These are phyloP conservation scores for Archegozetes longisetosus DNA, from an alignment of 1,140 invertebrate genomes.

Conservation along the genomic window DNA sequence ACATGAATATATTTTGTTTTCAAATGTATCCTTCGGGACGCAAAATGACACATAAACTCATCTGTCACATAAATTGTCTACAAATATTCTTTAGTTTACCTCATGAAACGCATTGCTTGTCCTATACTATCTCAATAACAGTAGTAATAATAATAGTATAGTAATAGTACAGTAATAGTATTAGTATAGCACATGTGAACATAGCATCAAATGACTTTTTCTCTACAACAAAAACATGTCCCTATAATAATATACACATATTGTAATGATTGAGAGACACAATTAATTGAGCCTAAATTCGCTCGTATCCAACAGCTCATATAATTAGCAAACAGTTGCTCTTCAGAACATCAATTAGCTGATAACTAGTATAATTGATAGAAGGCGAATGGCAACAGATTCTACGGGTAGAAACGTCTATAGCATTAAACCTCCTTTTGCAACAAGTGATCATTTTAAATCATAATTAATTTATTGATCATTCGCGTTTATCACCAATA, in stretches of 20 bases:
- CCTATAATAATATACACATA: not conserved
- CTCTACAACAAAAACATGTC: not conserved
- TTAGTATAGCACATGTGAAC: too few relatives aligned
- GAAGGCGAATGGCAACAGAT: not conserved
- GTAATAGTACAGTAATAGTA: too few relatives aligned
- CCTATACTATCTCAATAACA: not conserved
- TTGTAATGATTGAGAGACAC: not conserved
- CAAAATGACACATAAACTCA: not conserved
- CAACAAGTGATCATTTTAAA: not conserved
- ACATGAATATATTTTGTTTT: not conserved
- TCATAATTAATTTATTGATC: not conserved
- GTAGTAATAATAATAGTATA: not conserved
- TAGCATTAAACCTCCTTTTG: too few relatives aligned
- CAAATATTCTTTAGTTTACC: too few relatives aligned
- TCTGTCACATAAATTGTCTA: not conserved
- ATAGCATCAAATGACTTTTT: not conserved
- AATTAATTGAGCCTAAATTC: not conserved
- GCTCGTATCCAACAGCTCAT: not conserved
- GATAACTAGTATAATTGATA: not conserved
- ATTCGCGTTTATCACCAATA: not conserved
- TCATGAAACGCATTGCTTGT: not conserved
- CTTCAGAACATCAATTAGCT: not conserved
- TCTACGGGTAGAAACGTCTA: not conserved
- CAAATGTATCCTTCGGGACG: not conserved
- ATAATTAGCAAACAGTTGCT: not conserved